Base-by-base conservation (phyloP, 2,797 vertebrate genomes). In the Muscicapa striata region DNA sequence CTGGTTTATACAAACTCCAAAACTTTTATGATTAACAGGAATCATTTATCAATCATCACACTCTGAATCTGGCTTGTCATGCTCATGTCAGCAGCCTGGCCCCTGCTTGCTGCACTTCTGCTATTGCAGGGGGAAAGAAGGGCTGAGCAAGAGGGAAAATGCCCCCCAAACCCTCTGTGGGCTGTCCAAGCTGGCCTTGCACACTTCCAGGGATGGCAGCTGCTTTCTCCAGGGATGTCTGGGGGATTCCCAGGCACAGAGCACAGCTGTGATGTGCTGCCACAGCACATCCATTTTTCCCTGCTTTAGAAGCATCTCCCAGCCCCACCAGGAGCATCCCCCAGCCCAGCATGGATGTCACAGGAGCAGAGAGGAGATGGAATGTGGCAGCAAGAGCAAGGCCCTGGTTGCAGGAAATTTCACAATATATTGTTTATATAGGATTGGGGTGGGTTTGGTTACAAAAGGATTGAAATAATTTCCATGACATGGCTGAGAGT, bases 191-290 rank as follows among this genome's bases (percentile, higher is more conserved):
- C 34, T 11, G 26, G 30, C 36, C 49, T 49, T 13, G 84, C 3
- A 15, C 36, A 19, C 18, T 32, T 16, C 49, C 74, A 63, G 36
- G 22, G 22, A 57, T 23, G 43, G 66, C 18, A 72, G 16, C 36
- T 32, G 32, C 43, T 45, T 51, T 41, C 15, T 38, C 15, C 32
- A n/a, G 67, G 59, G 38, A 9, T 57, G 41, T 26, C 41, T 27
- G 0, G 23, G 63, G 63, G 10, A 15, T 34, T 70, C 46, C 49
- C 43, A 48, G 55, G 36, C n/a, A 18, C 27, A 21, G 18, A n/a
- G 4, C 7, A 10, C 2, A 45, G n/a, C 26, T 11, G 10, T 4
- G 34, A 8, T 1, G 18, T 7, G 0, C 6, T 23, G 17, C 38
- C 57, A 0, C 30, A 4, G 43, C 0, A 1, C 63, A 84, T 27